phyloP scores from a whole-genome alignment of 2,888 invertebrate species.

The Lepidocyrtinus sp. region DNA sequence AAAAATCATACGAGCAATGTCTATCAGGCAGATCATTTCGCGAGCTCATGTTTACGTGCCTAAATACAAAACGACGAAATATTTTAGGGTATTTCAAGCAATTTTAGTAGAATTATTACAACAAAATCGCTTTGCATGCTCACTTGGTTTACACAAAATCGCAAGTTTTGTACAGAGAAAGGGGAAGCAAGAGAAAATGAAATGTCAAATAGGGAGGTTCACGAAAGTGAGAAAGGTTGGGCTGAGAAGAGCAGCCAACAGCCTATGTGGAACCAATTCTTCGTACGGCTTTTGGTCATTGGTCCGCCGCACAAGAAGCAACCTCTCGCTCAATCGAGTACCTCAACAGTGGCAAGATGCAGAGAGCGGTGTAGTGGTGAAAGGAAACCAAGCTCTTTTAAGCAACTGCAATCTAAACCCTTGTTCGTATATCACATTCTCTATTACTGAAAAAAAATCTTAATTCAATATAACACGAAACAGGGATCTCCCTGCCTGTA shows the following conservation, averaged over 20 bases:
- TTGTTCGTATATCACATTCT: neutral
- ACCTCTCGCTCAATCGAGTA: constrained; percentile 43
- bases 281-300: constrained; percentile 52
- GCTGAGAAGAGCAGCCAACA: constrained; percentile 38
- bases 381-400: neutral
- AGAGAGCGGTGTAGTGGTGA: constrained; percentile 13
- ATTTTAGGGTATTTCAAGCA: too few relatives aligned
- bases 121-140: too few relatives aligned
- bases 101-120: too few relatives aligned
- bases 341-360: constrained; percentile 22
- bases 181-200: neutral
- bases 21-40: too few relatives aligned
- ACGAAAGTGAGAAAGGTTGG: constrained; percentile 56
- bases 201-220: constrained; percentile 50
- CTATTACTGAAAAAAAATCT: neutral
- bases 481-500: neutral
- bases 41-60: too few relatives aligned
- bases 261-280: constrained; percentile 55
- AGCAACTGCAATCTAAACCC: neutral
- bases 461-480: neutral
- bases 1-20: too few relatives aligned
- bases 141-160: neutral
- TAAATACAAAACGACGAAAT: too few relatives aligned
- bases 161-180: neutral
- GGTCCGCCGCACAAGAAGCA: constrained; percentile 53